Conservation (phyloP, 2,113 vertebrate genomes). For the Arothron firmamentum region DNA sequence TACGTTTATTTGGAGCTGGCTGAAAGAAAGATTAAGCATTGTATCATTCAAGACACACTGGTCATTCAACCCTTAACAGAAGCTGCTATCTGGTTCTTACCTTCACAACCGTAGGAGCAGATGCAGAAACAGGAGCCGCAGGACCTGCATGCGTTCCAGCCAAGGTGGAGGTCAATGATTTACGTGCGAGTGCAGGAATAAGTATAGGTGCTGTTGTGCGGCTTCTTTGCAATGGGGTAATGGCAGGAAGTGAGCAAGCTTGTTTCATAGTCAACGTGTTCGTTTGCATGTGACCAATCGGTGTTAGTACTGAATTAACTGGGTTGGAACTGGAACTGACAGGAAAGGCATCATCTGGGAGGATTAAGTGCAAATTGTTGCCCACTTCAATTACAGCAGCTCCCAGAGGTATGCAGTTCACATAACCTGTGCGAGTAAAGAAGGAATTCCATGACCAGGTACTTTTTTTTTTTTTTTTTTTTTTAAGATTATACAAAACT, state of each 20-base stretch:
- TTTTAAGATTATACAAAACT: too few species aligned
- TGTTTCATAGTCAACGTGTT: constrained; percentile 2
- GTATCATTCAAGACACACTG: neutral
- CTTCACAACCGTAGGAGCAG: constrained; percentile 35
- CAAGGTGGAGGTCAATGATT: constrained; percentile 2
- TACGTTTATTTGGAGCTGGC: constrained; percentile 54
- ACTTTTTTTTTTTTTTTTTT: too few species aligned
- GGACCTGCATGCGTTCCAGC: constrained; percentile 1
- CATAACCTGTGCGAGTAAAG: constrained; percentile 39
- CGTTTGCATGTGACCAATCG: constrained; percentile 24
- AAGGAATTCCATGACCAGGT: neutral
- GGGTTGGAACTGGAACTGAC: constrained; percentile 29
- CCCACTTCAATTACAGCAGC: constrained; percentile 61
- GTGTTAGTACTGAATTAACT: constrained; percentile 44
- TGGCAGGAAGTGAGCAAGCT: neutral
- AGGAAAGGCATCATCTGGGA: constrained; percentile 65
- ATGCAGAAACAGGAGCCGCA: constrained; percentile 7
- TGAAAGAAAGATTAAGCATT: constrained; percentile 15
- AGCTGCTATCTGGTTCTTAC: constrained; percentile 20
- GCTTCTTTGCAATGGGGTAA: constrained; percentile 15
- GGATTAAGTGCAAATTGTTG: constrained; percentile 71
- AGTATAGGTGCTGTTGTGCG: constrained; percentile 36
- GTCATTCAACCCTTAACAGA: neutral
- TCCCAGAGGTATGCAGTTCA: constrained; percentile 63
- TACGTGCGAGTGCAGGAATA: constrained; percentile 35